phyloP scores from a whole-genome alignment of 2,797 vertebrate genomes.

The Anableps anableps region DNA sequence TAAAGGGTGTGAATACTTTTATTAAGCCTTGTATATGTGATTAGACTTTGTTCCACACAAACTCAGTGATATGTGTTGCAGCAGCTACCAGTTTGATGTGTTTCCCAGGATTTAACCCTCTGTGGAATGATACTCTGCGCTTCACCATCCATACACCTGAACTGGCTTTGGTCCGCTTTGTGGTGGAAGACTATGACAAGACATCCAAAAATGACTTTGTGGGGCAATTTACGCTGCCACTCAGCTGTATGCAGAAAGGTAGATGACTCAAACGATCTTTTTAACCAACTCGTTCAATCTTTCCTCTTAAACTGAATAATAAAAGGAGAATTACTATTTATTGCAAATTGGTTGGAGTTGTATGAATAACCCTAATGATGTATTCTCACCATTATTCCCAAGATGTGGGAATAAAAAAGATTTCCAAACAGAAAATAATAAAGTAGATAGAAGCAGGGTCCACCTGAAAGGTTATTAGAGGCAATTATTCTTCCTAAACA shows the following conservation, averaged over 20 bases:
- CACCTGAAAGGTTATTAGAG: neutral
- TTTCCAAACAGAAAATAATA: neutral
- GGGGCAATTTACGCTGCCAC: conserved; percentile 88
- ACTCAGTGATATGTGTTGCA: neutral
- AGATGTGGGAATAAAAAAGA: neutral
- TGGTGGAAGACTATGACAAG: conserved; percentile 90
- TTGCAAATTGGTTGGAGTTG: neutral
- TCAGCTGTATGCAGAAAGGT: conserved; percentile 88
- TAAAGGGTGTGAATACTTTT: neutral
- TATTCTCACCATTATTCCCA: neutral
- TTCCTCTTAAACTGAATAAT: neutral
- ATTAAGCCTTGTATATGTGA: neutral
- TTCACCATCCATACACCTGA: conserved; percentile 89
- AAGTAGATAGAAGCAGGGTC: neutral
- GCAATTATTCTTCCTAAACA: neutral
- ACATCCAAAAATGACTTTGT: conserved; percentile 89
- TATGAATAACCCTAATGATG: neutral
- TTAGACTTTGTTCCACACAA: neutral
- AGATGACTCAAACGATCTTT: neutral
- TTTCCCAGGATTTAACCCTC: conserved; percentile 89
- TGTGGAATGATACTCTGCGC: conserved; percentile 88
- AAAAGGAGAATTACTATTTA: neutral
- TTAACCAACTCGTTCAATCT: neutral
- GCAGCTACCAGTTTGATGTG: neutral
- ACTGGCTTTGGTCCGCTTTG: conserved; percentile 89